These are phyloP conservation scores for Columbina picui DNA, from an alignment of 2,113 vertebrate species.

Conservation along the genomic window DNA sequence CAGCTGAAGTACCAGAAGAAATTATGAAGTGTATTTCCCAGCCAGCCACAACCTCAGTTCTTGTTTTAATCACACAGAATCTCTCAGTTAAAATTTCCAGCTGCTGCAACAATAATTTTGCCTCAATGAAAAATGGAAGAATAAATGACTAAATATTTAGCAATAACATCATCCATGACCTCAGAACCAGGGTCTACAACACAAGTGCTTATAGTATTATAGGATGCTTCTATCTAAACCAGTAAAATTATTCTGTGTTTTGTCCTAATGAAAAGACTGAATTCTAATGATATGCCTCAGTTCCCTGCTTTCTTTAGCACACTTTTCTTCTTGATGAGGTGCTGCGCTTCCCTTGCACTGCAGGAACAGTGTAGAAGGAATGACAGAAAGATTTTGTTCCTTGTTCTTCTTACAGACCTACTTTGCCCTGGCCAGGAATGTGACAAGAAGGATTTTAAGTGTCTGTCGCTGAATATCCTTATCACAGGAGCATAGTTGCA, in stretches of 20 bases:
- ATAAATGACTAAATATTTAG: background rate
- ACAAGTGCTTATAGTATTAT: background rate
- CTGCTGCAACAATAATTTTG: background rate
- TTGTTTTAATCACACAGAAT: background rate
- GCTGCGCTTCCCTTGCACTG: background rate
- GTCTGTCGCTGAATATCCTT: background rate
- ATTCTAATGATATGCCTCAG: background rate
- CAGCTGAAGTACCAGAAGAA: background rate
- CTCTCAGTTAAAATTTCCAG: background rate
- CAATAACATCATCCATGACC: background rate
- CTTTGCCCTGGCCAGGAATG: background rate
- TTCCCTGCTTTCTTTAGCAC: background rate
- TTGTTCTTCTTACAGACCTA: background rate
- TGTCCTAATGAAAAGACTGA: background rate
- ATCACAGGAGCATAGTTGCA: fast-evolving
- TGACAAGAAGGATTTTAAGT: background rate
- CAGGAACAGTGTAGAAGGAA: fast-evolving
- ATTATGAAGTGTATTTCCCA: background rate
- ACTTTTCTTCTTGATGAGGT: background rate
- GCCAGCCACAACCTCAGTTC: background rate
- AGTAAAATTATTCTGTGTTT: background rate
- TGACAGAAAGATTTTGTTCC: background rate
- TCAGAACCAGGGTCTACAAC: background rate
- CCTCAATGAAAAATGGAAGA: background rate
- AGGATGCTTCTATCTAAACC: background rate